Conservation (phyloP, 1,140 invertebrate species). For the Brachionus rubens region DNA sequence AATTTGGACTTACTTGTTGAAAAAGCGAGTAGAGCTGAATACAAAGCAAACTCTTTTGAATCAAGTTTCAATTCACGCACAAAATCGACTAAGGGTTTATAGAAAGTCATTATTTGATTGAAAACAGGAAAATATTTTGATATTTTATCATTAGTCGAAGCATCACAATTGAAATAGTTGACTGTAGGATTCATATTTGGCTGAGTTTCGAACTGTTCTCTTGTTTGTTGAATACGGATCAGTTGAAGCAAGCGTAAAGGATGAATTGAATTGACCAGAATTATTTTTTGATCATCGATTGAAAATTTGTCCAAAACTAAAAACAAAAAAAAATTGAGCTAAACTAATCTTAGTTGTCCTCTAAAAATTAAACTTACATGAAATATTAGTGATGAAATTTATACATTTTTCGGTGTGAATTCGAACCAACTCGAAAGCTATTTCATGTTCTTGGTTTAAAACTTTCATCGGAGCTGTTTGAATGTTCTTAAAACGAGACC, state of each 20-base stretch:
- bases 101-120: background rate
- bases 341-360: background rate
- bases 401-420: conserved; percentile 28
- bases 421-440: conserved; percentile 5
- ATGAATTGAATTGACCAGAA: conserved; percentile 21
- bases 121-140: background rate
- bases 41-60: conserved; percentile 16
- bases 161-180: conserved; percentile 15
- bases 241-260: conserved; percentile 15
- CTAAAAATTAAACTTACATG: conserved; percentile 6
- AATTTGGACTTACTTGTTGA: conserved; percentile 42
- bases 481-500: background rate
- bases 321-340: background rate
- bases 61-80: conserved; percentile 8
- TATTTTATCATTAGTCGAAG: background rate
- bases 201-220: conserved; percentile 6
- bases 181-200: background rate
- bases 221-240: background rate
- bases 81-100: background rate
- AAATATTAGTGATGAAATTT: conserved; percentile 23
- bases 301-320: conserved; percentile 3
- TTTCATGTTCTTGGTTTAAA: conserved; percentile 10
- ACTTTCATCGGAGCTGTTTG: background rate
- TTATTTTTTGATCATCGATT: conserved; percentile 12
- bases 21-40: conserved; percentile 1